A percentile compares a stretch with the other conserved stretches of the same genome.
Conservation (phyloP, 2,888 invertebrate species). For the Molorchus minor region DNA sequence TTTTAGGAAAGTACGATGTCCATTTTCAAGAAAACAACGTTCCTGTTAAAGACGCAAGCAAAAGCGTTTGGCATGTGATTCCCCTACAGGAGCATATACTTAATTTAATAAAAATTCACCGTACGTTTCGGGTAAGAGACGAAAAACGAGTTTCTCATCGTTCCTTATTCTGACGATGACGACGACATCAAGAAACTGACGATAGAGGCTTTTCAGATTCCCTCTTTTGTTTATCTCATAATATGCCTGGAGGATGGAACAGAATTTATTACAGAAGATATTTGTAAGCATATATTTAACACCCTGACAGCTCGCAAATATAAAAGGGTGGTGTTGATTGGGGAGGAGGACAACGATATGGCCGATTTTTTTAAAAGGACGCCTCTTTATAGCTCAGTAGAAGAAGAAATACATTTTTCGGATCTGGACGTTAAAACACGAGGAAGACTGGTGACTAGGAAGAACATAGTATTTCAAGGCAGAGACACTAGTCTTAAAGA, state of each 20-base stretch:
- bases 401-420: neutral
- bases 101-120: constrained; percentile 4
- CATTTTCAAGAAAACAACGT: neutral
- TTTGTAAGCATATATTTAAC: neutral
- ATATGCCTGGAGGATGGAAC: neutral
- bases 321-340: neutral
- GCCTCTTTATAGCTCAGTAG: neutral
- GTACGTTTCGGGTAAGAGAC: neutral
- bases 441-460: neutral
- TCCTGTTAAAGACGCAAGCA: neutral
- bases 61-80: neutral
- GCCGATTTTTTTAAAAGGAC: neutral
- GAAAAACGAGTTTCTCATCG: constrained; percentile 2
- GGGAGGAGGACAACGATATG: neutral
- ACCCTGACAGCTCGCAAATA: neutral
- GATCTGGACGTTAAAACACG: constrained; percentile 1
- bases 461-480: constrained; percentile 14
- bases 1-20: neutral
- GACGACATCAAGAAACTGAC: neutral
- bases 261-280: neutral
- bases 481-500: neutral
- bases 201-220: neutral
- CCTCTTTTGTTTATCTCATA: neutral
- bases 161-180: constrained; percentile 1
- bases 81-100: neutral